Conservation (phyloP, 2,888 invertebrate genomes). For the Dexiosoma caninum region DNA sequence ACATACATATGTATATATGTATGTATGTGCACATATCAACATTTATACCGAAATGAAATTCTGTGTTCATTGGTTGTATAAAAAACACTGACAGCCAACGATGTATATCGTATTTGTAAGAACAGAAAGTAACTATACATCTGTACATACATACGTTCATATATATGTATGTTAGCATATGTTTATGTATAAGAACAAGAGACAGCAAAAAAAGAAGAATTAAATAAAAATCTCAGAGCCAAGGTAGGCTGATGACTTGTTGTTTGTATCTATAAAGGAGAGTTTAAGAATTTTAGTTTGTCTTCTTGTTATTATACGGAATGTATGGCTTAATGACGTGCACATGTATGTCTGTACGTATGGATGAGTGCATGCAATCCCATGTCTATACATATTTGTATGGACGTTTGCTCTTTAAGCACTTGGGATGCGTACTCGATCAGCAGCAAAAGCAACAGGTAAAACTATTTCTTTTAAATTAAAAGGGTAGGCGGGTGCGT, state of each 20-base stretch:
- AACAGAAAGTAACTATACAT: conserved; percentile 20
- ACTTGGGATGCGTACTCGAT: conserved; percentile 49
- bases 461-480: conserved; percentile 37
- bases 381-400: neutral
- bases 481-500: conserved; percentile 55
- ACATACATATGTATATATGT: neutral
- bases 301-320: conserved; percentile 55
- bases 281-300: conserved; percentile 44
- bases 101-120: too few species aligned
- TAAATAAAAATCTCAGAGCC: conserved; percentile 64
- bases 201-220: conserved; percentile 31
- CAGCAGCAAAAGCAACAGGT: conserved; percentile 37
- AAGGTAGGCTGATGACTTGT: conserved; percentile 69
- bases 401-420: conserved; percentile 35
- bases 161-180: neutral
- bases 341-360: neutral
- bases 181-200: conserved; percentile 41
- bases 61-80: too few species aligned
- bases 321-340: conserved; percentile 35
- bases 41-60: too few species aligned
- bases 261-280: conserved; percentile 40
- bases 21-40: too few species aligned
- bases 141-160: neutral
- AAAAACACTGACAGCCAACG: too few species aligned
- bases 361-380: neutral